Conservation (phyloP, 1,140 invertebrate genomes). For the Belonocnema kinseyi region DNA sequence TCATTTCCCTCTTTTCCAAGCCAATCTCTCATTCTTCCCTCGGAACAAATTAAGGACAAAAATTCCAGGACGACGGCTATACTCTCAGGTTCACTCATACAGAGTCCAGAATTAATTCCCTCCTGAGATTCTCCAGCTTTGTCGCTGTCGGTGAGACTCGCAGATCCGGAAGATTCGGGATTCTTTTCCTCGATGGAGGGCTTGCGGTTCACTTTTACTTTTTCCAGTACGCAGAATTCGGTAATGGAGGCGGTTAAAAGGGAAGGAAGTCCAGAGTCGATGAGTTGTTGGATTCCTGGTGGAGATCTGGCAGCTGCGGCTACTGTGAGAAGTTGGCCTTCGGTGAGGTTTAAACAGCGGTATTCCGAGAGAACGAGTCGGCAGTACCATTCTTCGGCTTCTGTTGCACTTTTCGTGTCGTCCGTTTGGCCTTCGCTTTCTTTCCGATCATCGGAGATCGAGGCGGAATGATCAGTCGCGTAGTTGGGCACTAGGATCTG, state of each 20-base stretch:
- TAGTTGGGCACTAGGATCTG: conserved; percentile 80
- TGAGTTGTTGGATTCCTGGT: conserved; percentile 82
- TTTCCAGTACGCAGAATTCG: conserved; percentile 75
- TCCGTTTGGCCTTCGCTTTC: conserved; percentile 81
- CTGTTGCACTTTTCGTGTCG: conserved; percentile 80
- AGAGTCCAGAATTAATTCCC: conserved; percentile 47
- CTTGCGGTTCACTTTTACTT: conserved; percentile 42
- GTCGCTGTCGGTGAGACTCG: conserved; percentile 73
- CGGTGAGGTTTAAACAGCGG: conserved; percentile 75
- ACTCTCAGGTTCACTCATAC: conserved; percentile 76
- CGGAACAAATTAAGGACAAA: conserved; percentile 86
- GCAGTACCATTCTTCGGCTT: conserved; percentile 77
- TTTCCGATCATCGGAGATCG: conserved; percentile 79
- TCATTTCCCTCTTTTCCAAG: conserved; percentile 86
- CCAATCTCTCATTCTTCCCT: conserved; percentile 90
- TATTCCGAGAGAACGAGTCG: conserved; percentile 64
- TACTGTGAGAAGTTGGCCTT: conserved; percentile 83
- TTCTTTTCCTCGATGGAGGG: not conserved
- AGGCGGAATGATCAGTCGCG: conserved; percentile 74
- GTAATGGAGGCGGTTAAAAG: conserved; percentile 78
- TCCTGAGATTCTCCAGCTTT: conserved; percentile 65
- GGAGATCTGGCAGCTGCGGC: conserved; percentile 86
- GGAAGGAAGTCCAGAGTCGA: conserved; percentile 86
- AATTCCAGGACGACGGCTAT: conserved; percentile 85
- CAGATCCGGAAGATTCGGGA: conserved; percentile 29